Base-by-base conservation (phyloP, 2,888 invertebrate species). In the Lycophotia porphyrea region DNA sequence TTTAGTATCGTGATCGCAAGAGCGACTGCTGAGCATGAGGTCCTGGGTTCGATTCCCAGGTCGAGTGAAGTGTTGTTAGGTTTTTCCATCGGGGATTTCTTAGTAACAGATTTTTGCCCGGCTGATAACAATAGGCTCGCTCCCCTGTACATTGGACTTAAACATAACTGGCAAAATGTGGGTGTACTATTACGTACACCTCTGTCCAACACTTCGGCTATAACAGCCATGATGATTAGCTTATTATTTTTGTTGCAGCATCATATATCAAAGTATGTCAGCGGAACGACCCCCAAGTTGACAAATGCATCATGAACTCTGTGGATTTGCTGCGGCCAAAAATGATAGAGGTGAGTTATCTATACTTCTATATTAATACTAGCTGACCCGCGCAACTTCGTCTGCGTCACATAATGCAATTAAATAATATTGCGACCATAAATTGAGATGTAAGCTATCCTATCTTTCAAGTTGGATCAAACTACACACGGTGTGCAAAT, bases 221-320 rank as follows among this genome's bases (percentile, higher is more conserved):
- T 27, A 27, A 27, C 18, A 31, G 1, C 18, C 18, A 7, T 58
- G 18, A 58, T 31, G 21, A 21, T 9, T 21, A 21, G 11, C n/a
- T 60, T 60, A 34, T 34, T 61, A 5, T 66, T 85, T 89, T 91
- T 86, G 71, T 96, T 96, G 47, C 95, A 98, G 97, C 97, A 49
- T 91, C 97, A 24, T 97, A 97, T 92, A 97, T 98, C 84, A 97
- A 97, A 89, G 93, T 97, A 65, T 98, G 97, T 90, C 97, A 97
- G 88, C 96, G 97, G 84, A 95, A 95, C 82, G 97, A 97, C 88
- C 97, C 97, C 0, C 94, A 97, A 68, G 96, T 97, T 74, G 96
- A 97, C 88, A 96, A 95, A 84, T 98, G 98, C 91, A 97, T 97
- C 84, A 96, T 96, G 82, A 97, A 97, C 84, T 97, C 97, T 0